A percentile compares a stretch with the other conserved stretches of the same genome.
Conservation (phyloP, 2,888 invertebrate species). For the Drosophila buzzatii region DNA sequence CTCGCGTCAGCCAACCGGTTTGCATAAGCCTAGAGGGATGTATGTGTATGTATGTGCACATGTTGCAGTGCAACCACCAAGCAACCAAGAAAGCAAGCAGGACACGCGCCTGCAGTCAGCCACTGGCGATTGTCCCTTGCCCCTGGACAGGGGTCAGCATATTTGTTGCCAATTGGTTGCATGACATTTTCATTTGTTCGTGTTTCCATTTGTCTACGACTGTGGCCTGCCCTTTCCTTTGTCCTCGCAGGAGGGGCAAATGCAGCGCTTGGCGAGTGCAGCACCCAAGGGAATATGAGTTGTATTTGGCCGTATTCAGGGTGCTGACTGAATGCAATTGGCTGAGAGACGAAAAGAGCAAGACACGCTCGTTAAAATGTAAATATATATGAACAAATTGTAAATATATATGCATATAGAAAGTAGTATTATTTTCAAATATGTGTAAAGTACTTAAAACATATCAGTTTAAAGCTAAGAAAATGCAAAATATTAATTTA, state of each 20-base stretch:
- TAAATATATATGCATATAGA: too few relatives aligned
- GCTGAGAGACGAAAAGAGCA: neutral
- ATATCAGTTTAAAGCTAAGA: too few relatives aligned
- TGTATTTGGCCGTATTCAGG: slow-evolving; percentile 8
- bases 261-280: slow-evolving; percentile 64
- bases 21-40: slow-evolving; percentile 14
- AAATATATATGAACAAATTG: neutral
- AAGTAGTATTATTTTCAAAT: too few relatives aligned
- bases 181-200: slow-evolving; percentile 62
- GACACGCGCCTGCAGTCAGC: slow-evolving; percentile 41
- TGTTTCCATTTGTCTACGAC: slow-evolving; percentile 31
- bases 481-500: too few relatives aligned
- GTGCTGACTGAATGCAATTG: slow-evolving; percentile 30
- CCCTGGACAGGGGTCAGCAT: slow-evolving; percentile 63
- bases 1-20: slow-evolving; percentile 56
- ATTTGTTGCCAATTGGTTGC: slow-evolving; percentile 64
- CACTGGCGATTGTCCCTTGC: slow-evolving; percentile 46
- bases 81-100: neutral
- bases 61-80: slow-evolving; percentile 55
- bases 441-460: too few relatives aligned
- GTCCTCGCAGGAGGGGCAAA: slow-evolving; percentile 44
- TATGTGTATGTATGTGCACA: neutral
- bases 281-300: slow-evolving; percentile 41
- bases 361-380: neutral
- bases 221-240: slow-evolving; percentile 29